A percentile compares a stretch with the other conserved stretches of the same genome.
phyloP scores from a whole-genome alignment of 2,888 invertebrate genomes.

The Ochropleura leucogaster region DNA sequence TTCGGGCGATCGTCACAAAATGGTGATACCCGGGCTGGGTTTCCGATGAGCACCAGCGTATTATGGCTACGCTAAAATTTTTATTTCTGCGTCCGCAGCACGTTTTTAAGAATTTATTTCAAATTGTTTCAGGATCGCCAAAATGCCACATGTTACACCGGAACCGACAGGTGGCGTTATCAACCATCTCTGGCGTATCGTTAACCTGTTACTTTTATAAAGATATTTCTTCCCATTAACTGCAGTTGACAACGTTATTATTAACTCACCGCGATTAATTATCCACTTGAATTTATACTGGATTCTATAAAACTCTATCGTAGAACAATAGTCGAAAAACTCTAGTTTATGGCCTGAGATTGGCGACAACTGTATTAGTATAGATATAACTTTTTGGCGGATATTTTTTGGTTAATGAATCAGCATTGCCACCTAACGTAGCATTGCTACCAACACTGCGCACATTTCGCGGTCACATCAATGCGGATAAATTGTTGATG shows the following conservation, averaged over 20 bases:
- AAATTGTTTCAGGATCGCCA: not conserved
- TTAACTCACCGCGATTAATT: conserved; percentile 12
- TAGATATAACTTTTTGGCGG: not conserved
- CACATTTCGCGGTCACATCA: not conserved
- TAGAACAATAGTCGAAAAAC: not conserved
- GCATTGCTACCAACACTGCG: not conserved
- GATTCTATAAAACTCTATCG: conserved; percentile 7
- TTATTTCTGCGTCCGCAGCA: too few relatives aligned
- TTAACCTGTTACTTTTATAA: conserved; percentile 39
- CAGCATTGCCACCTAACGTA: not conserved
- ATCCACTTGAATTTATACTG: conserved; percentile 24
- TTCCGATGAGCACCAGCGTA: not conserved
- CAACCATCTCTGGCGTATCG: not conserved
- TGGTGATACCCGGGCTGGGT: too few relatives aligned
- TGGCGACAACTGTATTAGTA: not conserved
- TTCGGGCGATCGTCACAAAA: too few relatives aligned
- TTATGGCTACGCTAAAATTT: too few relatives aligned
- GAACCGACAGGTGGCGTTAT: conserved; percentile 29
- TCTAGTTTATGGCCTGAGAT: too few relatives aligned
- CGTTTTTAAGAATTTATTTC: not conserved
- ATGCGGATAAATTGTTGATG: not conserved
- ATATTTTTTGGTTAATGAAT: not conserved
- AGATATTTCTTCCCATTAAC: conserved; percentile 33
- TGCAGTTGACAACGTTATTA: conserved; percentile 51
- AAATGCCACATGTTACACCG: conserved; percentile 8